Percentiles rank a stretch among this genome's conserved stretches.
phyloP scores from a whole-genome alignment of 2,113 vertebrate genomes.

The Delphinus delphis region DNA sequence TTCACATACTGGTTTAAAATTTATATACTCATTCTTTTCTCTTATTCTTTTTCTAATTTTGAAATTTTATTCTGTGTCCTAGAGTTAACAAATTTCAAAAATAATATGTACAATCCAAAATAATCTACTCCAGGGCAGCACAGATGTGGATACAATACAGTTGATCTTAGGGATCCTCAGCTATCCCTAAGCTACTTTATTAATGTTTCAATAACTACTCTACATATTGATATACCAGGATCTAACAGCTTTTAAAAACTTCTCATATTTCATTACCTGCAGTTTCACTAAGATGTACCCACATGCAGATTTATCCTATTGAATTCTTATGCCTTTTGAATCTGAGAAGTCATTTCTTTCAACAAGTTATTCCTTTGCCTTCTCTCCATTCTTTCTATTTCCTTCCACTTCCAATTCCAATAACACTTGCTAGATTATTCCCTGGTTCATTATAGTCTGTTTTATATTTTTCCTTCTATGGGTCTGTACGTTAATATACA shows the following conservation, averaged over 20 bases:
- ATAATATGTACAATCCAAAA: neutral
- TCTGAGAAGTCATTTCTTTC: neutral
- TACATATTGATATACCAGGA: neutral
- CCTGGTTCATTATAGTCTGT: neutral
- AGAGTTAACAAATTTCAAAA: neutral
- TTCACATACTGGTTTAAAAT: neutral
- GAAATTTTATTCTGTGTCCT: neutral
- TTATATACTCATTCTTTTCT: neutral
- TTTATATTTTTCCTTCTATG: neutral
- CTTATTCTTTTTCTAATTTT: neutral
- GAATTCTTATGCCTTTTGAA: neutral
- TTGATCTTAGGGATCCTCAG: neutral
- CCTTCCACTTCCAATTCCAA: neutral
- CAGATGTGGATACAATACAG: neutral
- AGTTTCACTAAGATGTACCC: neutral
- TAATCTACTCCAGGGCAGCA: neutral
- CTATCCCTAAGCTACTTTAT: neutral
- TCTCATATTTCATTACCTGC: neutral
- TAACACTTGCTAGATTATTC: neutral
- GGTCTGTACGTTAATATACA: neutral
- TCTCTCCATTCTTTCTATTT: neutral
- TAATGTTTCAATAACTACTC: neutral
- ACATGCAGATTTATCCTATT: neutral
- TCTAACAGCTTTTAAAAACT: neutral
- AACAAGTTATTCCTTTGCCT: neutral